Conservation (phyloP, 2,797 vertebrate species). For the Myripristis jacobus region DNA sequence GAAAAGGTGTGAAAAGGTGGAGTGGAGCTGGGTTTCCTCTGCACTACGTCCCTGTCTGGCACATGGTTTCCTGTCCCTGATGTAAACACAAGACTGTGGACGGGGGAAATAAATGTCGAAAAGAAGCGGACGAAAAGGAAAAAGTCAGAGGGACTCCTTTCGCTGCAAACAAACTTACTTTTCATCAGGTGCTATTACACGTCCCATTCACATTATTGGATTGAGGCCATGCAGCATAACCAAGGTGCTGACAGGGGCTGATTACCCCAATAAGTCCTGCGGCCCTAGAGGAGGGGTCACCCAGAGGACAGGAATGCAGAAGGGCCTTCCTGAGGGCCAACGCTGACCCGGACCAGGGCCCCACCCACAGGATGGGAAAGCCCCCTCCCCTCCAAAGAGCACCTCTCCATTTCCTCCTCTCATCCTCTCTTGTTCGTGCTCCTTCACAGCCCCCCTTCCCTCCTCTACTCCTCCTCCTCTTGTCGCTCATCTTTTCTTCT, state of each 20-base stretch:
- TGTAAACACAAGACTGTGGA: conserved; percentile 19
- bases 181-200: conserved; percentile 90
- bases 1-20: neutral
- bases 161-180: conserved; percentile 69
- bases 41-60: neutral
- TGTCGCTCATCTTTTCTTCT: neutral
- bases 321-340: conserved; percentile 86
- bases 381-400: neutral
- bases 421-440: conserved; percentile 73
- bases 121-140: conserved; percentile 28
- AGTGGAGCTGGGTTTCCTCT: conserved; percentile 7
- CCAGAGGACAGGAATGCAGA: conserved; percentile 90
- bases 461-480: neutral
- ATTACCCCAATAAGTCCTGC: conserved; percentile 92
- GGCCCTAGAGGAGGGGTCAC: conserved; percentile 86
- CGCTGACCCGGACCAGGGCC: conserved; percentile 47
- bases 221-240: conserved; percentile 91
- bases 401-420: conserved; percentile 82
- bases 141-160: conserved; percentile 45
- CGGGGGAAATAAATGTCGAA: conserved; percentile 10
- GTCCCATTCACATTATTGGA: conserved; percentile 91
- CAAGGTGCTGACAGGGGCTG: conserved; percentile 94
- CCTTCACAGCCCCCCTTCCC: conserved; percentile 19
- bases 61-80: conserved; percentile 27
- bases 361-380: conserved; percentile 37